Percentiles rank a stretch among this genome's conserved stretches.
These are phyloP conservation scores for Auanema sp. DNA, from an alignment of 2,888 invertebrate species.

Conservation along the genomic window DNA sequence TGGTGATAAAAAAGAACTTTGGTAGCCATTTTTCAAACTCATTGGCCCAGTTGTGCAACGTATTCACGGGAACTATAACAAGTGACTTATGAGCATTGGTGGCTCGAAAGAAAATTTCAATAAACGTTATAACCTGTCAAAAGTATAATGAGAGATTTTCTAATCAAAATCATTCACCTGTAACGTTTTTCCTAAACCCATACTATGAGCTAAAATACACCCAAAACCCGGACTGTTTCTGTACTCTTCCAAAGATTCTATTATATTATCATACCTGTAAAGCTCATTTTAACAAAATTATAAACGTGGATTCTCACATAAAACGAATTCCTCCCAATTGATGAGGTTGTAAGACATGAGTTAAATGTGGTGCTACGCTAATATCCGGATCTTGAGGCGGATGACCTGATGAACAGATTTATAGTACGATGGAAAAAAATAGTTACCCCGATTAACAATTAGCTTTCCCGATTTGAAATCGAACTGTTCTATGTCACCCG, in stretches of 20 bases:
- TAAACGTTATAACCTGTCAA: conserved; percentile 82
- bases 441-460: conserved; percentile 52
- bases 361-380: conserved; percentile 49
- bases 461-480: conserved; percentile 41
- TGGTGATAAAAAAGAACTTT: conserved; percentile 7
- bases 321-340: conserved; percentile 59
- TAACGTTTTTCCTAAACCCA: conserved; percentile 98
- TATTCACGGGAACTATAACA: conserved; percentile 97
- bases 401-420: too few relatives aligned
- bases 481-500: conserved; percentile 39
- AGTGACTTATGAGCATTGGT: conserved; percentile 85
- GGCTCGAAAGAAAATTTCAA: conserved; percentile 89
- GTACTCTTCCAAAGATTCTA: conserved; percentile 87
- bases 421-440: background rate
- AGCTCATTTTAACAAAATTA: too few relatives aligned
- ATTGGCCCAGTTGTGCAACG: conserved; percentile 89
- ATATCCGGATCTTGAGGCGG: conserved; percentile 48
- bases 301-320: conserved; percentile 36
- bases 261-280: conserved; percentile 85
- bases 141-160: background rate
- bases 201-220: conserved; percentile 87
- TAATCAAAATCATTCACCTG: conserved; percentile 55
- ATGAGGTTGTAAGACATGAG: conserved; percentile 55
- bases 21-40: conserved; percentile 98
- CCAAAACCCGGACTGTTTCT: conserved; percentile 87